Percentiles rank a stretch among this genome's conserved stretches.
phyloP scores from a whole-genome alignment of 2,888 invertebrate species.

The Deroplatys truncata region DNA sequence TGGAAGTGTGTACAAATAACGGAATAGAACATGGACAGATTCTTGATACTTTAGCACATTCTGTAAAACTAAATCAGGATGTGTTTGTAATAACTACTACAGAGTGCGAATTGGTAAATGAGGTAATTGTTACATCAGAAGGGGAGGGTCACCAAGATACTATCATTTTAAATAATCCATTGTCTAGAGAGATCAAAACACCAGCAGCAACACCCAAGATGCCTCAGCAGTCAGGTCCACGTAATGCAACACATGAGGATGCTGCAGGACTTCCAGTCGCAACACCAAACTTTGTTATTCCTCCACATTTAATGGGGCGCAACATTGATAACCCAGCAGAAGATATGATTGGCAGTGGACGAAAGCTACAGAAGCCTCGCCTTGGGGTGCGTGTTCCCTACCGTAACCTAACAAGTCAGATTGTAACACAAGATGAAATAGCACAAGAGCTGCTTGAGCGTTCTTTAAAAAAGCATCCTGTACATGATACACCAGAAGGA shows the following conservation, averaged over 20 bases:
- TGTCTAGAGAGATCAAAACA: background rate
- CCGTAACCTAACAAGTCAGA: conserved; percentile 50
- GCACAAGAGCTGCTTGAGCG: conserved; percentile 52
- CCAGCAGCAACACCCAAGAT: conserved; percentile 12
- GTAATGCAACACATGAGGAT: conserved; percentile 1
- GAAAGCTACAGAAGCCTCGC: conserved; percentile 44
- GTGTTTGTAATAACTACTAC: background rate
- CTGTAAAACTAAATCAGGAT: background rate
- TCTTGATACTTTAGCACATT: background rate
- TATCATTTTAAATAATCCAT: background rate
- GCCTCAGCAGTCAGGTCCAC: conserved; percentile 20
- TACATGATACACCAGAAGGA: conserved; percentile 40
- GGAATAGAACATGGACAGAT: conserved; percentile 3
- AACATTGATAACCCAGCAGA: conserved; percentile 44
- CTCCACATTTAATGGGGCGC: conserved; percentile 44
- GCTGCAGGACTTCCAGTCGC: background rate
- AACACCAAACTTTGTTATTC: conserved; percentile 25
- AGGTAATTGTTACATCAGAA: background rate
- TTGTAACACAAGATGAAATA: conserved; percentile 53
- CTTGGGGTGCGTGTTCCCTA: conserved; percentile 46
- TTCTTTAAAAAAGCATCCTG: conserved; percentile 44
- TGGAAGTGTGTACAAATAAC: conserved; percentile 15
- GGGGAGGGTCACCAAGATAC: background rate
- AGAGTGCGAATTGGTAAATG: conserved; percentile 1
- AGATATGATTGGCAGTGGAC: conserved; percentile 39